Evolutionary conservation across 2,888 invertebrate species (phyloP).

Genomic region (Atrina japonica): DNA sequence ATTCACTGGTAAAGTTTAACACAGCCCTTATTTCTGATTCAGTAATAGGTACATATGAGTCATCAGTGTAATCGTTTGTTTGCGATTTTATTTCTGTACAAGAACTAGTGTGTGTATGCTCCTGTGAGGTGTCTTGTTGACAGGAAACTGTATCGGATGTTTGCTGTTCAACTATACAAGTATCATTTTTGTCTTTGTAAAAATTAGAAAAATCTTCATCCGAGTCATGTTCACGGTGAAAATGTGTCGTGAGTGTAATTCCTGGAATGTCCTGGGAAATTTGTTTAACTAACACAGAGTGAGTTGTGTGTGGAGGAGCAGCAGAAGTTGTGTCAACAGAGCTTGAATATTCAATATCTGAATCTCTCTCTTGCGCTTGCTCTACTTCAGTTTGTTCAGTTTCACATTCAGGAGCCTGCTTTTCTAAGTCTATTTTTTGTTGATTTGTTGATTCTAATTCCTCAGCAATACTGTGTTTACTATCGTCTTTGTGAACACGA

Average conservation of each 20-base stretch:
- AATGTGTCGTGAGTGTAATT: slow-evolving; percentile 85
- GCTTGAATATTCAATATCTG: slow-evolving; percentile 77
- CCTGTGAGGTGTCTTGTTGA: too few species aligned
- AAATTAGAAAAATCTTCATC: slow-evolving; percentile 60
- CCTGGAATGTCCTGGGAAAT: slow-evolving; percentile 83
- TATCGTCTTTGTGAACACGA: slow-evolving; percentile 58
- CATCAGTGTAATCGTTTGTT: neutral
- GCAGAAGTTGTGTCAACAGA: slow-evolving; percentile 66
- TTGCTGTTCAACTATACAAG: slow-evolving; percentile 18
- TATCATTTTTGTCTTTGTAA: slow-evolving; percentile 29
- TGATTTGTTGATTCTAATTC: slow-evolving; percentile 47
- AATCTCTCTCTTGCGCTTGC: slow-evolving; percentile 5
- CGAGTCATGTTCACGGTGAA: slow-evolving; percentile 73
- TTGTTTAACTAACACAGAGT: slow-evolving; percentile 56
- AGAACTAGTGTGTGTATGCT: too few species aligned
- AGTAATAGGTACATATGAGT: slow-evolving; percentile 11
- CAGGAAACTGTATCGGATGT: slow-evolving; percentile 2
- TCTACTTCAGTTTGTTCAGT: neutral
- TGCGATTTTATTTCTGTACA: neutral
- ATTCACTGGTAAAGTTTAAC: slow-evolving; percentile 28
- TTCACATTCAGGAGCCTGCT: slow-evolving; percentile 12
- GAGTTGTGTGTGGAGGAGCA: slow-evolving; percentile 62
- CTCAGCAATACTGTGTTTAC: slow-evolving; percentile 50
- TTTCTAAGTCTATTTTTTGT: slow-evolving; percentile 26
- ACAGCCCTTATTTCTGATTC: slow-evolving; percentile 17